Evolutionary conservation across 2,888 invertebrate genomes (phyloP).

Genomic region (Atherix ibis): DNA sequence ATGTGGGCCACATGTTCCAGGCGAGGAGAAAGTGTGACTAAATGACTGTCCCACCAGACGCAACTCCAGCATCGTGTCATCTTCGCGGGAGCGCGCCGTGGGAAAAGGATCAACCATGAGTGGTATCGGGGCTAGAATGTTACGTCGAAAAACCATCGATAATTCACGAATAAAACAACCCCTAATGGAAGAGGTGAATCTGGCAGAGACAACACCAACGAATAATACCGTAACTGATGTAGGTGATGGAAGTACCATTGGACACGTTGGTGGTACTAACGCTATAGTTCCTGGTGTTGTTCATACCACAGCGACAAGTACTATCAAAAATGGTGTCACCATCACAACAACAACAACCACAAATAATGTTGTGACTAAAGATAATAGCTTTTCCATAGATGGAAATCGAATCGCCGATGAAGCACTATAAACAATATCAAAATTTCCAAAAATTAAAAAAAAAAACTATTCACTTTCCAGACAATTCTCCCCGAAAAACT

Average conservation of each 20-base stretch:
- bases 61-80: constrained; percentile 20
- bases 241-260: not conserved
- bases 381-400: too few relatives aligned
- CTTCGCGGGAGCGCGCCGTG: too few relatives aligned
- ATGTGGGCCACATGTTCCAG: constrained; percentile 49
- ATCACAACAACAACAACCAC: constrained; percentile 11
- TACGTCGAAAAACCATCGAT: constrained; percentile 24
- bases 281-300: not conserved
- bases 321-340: constrained; percentile 9
- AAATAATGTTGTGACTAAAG: constrained; percentile 15
- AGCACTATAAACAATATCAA: too few relatives aligned
- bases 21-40: constrained; percentile 74
- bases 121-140: constrained; percentile 17
- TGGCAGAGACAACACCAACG: not conserved
- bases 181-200: constrained; percentile 22
- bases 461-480: too few relatives aligned
- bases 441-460: too few relatives aligned
- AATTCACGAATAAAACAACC: constrained; percentile 26
- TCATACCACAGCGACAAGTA: constrained; percentile 8
- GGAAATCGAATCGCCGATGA: not conserved
- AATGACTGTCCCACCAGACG: constrained; percentile 32
- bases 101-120: too few relatives aligned
- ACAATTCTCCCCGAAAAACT: too few relatives aligned
- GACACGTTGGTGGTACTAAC: not conserved
- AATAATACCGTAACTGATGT: too few relatives aligned